A percentile compares a stretch with the other conserved stretches of the same genome.
Evolutionary conservation across 2,797 vertebrate genomes (phyloP).

Genomic region (Margarornis squamiger): DNA sequence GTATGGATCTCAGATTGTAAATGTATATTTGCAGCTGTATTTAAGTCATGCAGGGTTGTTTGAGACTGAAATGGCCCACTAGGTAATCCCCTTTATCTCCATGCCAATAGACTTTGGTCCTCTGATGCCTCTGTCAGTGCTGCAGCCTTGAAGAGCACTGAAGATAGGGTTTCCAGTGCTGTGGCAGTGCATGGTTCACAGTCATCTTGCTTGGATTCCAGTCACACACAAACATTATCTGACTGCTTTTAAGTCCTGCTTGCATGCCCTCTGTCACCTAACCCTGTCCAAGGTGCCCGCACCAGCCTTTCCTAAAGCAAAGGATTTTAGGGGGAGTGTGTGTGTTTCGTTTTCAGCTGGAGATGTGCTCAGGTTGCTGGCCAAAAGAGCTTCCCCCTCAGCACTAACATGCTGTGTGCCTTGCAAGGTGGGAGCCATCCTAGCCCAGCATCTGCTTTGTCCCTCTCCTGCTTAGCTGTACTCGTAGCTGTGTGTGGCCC

Average conservation of each 20-base stretch:
- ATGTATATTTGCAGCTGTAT: constrained; percentile 14
- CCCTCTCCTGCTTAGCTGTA: neutral
- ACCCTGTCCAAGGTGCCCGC: neutral
- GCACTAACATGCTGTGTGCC: neutral
- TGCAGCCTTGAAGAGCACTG: neutral
- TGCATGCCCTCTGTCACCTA: neutral
- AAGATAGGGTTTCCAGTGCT: neutral
- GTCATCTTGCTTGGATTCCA: neutral
- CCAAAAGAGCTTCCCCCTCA: neutral
- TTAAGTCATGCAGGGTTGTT: neutral
- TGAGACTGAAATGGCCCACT: neutral
- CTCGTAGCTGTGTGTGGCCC: neutral
- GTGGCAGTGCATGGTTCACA: neutral
- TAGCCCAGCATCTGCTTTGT: neutral
- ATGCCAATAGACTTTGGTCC: neutral
- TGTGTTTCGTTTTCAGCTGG: neutral
- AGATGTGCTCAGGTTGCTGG: neutral
- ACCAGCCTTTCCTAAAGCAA: neutral
- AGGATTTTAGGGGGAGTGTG: neutral
- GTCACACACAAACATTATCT: neutral
- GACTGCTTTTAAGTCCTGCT: neutral
- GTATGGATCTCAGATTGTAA: neutral
- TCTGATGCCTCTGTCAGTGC: neutral
- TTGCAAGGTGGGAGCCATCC: neutral
- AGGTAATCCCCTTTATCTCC: neutral